A percentile compares a stretch with the other conserved stretches of the same genome.
phyloP scores from a whole-genome alignment of 2,113 vertebrate species.

The Ctenodactylus gundi region DNA sequence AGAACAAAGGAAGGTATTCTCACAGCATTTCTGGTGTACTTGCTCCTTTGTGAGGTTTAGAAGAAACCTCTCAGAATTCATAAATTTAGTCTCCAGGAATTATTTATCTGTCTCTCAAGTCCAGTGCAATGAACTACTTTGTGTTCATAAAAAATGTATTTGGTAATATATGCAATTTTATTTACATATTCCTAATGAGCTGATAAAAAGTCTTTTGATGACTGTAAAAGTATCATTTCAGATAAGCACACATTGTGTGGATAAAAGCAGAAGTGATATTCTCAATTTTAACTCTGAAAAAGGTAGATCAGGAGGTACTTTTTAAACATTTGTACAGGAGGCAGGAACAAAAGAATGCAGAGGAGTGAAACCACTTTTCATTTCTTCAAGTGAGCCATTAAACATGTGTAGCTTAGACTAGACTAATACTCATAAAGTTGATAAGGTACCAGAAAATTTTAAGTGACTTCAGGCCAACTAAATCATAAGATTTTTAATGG shows the following conservation, averaged over 20 bases:
- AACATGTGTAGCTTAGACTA: not conserved
- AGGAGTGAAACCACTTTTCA: not conserved
- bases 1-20: not conserved
- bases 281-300: slow-evolving; percentile 50
- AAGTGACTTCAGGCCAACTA: not conserved
- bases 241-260: not conserved
- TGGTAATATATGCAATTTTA: not conserved
- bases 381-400: slow-evolving; percentile 16
- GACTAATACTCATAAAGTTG: not conserved
- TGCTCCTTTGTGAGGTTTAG: slow-evolving; percentile 29
- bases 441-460: not conserved
- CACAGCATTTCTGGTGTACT: not conserved
- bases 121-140: not conserved
- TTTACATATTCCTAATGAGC: slow-evolving; percentile 31
- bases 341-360: not conserved
- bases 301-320: slow-evolving; percentile 20
- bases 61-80: not conserved
- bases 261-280: slow-evolving; percentile 49
- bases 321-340: slow-evolving; percentile 25
- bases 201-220: slow-evolving; percentile 50
- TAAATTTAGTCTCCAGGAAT: not conserved
- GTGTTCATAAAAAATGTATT: slow-evolving; percentile 23
- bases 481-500: slow-evolving; percentile 10
- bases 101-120: not conserved
- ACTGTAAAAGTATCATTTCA: slow-evolving; percentile 36